Evolutionary conservation across 2,888 invertebrate species (phyloP).

Genomic region (Uropetala carovei): DNA sequence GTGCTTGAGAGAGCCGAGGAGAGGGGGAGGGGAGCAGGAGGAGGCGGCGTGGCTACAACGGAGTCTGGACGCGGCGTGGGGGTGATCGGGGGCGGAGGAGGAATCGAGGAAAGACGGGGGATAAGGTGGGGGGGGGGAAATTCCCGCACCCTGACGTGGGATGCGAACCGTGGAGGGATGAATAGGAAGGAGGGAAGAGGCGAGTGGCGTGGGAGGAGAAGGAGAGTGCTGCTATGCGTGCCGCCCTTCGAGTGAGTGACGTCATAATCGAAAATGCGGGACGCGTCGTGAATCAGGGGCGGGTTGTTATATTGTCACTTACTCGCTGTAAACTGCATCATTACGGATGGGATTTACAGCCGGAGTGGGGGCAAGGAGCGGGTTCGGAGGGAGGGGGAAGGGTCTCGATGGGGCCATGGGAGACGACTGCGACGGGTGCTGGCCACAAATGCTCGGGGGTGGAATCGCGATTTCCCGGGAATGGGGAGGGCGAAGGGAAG

Average conservation of each 20-base stretch:
- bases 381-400: background rate
- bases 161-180: no score
- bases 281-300: constrained; percentile 57
- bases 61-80: background rate
- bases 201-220: background rate
- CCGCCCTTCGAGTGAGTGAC: background rate
- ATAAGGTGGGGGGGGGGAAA: no score
- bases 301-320: constrained; percentile 55
- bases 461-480: background rate
- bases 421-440: background rate
- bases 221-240: background rate
- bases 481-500: background rate
- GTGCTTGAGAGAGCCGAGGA: background rate
- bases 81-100: background rate
- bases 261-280: constrained; percentile 60
- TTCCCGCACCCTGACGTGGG: no score
- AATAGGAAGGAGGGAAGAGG: background rate
- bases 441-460: no score
- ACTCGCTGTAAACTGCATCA: constrained; percentile 61
- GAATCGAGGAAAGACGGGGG: no score
- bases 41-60: background rate
- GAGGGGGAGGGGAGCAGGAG: background rate
- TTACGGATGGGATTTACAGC: constrained; percentile 57
- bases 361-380: background rate
- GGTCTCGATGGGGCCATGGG: background rate